These are phyloP conservation scores for Cyrtorhinus lividipennis DNA, from an alignment of 1,140 invertebrate species.

Conservation along the genomic window DNA sequence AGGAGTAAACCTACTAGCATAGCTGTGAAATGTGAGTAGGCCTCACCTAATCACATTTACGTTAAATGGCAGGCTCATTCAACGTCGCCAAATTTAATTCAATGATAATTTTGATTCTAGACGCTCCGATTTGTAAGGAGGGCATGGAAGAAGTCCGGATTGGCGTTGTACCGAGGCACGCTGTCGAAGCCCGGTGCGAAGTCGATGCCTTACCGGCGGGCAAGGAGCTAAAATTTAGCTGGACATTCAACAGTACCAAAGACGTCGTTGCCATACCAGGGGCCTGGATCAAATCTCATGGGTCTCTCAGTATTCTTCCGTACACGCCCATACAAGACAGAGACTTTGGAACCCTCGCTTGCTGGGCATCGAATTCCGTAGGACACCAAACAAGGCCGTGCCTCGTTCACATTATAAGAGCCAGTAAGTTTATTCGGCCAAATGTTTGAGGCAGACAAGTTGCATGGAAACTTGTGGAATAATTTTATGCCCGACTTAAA, in stretches of 20 bases:
- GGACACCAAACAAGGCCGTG: constrained; percentile 67
- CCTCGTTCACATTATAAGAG: constrained; percentile 61
- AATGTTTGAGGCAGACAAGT: too few relatives aligned
- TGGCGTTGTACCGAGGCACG: constrained; percentile 43
- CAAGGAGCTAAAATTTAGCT: constrained; percentile 49
- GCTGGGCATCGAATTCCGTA: constrained; percentile 71
- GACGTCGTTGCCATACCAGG: constrained; percentile 46
- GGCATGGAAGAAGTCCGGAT: constrained; percentile 43
- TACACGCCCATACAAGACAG: constrained; percentile 44
- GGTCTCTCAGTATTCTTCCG: constrained; percentile 49
- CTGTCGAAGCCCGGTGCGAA: constrained; percentile 51
- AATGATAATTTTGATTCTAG: constrained; percentile 29
- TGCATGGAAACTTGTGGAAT: too few relatives aligned
- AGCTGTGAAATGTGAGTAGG: constrained; percentile 44
- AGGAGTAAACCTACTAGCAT: constrained; percentile 44
- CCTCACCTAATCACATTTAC: neutral
- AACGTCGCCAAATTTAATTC: too few relatives aligned
- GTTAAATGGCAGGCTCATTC: neutral
- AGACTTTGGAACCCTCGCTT: constrained; percentile 67
- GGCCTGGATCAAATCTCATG: constrained; percentile 41
- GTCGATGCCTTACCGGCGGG: constrained; percentile 43
- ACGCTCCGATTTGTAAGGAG: constrained; percentile 42
- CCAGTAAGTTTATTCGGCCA: constrained; percentile 58
- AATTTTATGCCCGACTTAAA: too few relatives aligned
- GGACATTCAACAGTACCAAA: constrained; percentile 62